Evolutionary conservation across 30 jellyfish, hydroid and myxozoan genomes (phyloP), one percentile per base, ranked within the genome.

Genomic region (Pseudorhiza aurosa): DNA sequence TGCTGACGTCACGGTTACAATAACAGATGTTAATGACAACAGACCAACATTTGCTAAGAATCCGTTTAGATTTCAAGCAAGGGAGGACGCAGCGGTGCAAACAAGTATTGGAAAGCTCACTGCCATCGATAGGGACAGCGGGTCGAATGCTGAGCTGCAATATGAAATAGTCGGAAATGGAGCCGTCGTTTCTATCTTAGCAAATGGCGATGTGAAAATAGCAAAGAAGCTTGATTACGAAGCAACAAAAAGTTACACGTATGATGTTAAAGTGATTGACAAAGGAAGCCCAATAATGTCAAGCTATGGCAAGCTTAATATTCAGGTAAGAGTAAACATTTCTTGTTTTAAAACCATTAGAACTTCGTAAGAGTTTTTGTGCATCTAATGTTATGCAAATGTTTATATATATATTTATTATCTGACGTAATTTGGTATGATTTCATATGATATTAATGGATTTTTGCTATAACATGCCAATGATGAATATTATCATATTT

Each of bases 1-100:
- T 35, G 86, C 96, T 19, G 42, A 45, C 25, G 97, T 82, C 14
- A 77, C 51, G 12, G 39, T 92, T 3, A 36, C 70, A 11, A 72
- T 92, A 12, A 64, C 78, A 1, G 98, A 92, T 36, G 72, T 79
- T 40, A 92, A 92, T 72, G 98, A 92, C 39, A 83, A 83, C 68
- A 46, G 35, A n/a, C 98, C 98, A 29, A 27, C 17, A 36, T 80
- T 92, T 37, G 58, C 4, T 56, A 40, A 17, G 47, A 70, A 71
- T 51, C 88, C 95, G 17, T 70, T 56, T 37, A 70, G 51, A 8
- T 67, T 70, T 73, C 31, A 30, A 5, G 85, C 59, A 0, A 0
- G 2, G 4, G 95, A 83, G 40, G 47, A 60, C 25, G 58, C 62
- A 1, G 44, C 78, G 9, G 28, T 17, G 15, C 72, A 24, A 18